A percentile compares a stretch with the other conserved stretches of the same genome.
Conservation (phyloP, 1,140 invertebrate genomes). For the Maniola jurtina region DNA sequence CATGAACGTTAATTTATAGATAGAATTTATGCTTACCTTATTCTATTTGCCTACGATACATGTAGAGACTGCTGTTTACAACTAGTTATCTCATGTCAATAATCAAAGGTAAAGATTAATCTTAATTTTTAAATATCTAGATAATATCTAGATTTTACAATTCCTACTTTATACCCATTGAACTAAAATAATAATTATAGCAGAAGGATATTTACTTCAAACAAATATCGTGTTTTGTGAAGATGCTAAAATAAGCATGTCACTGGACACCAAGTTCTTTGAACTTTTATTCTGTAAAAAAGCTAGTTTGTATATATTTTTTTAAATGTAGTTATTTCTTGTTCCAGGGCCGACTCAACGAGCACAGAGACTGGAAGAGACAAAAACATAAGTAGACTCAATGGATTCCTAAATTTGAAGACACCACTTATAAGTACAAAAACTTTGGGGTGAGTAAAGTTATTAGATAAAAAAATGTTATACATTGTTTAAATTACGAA, state of each 20-base stretch:
- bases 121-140: no score
- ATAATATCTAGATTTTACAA: no score
- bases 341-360: constrained; percentile 52
- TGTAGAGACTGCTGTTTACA: neutral
- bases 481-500: no score
- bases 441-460: constrained; percentile 70
- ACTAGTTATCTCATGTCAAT: neutral
- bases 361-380: constrained; percentile 53
- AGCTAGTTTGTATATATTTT: no score
- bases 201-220: no score
- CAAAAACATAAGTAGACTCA: constrained; percentile 77
- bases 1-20: neutral
- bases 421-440: constrained; percentile 85
- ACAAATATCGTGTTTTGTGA: no score
- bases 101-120: neutral
- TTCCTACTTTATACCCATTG: no score
- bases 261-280: no score
- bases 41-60: neutral
- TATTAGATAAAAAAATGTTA: neutral
- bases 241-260: no score
- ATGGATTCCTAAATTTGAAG: constrained; percentile 87
- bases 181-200: no score
- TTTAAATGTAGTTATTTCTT: constrained; percentile 17
- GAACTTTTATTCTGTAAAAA: no score
- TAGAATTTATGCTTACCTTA: neutral